A percentile compares a stretch with the other conserved stretches of the same genome.
Conservation (phyloP, 37 sponge, comb jelly and placozoan genomes). For the Aplysina aerophoba region DNA sequence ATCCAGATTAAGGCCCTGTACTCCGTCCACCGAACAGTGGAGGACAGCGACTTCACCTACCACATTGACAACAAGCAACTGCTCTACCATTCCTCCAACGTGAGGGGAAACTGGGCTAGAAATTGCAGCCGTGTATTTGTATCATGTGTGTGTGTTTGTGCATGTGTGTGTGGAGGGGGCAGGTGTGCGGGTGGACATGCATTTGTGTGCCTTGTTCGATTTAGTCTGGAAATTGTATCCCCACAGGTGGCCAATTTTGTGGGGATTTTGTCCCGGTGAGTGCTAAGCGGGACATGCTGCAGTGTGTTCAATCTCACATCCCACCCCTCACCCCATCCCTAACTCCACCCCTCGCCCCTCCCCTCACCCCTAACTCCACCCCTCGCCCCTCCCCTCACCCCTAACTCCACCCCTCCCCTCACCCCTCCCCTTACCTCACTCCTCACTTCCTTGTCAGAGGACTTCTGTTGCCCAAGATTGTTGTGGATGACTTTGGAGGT, state of each 20-base stretch:
- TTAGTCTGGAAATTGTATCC: not conserved
- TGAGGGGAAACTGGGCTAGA: not conserved
- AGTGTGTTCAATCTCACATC: too few relatives aligned
- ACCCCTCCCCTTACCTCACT: not conserved
- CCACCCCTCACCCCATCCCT: too few relatives aligned
- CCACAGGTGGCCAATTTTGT: conserved; percentile 73
- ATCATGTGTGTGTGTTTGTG: too few relatives aligned
- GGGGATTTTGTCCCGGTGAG: conserved; percentile 88
- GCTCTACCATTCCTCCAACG: conserved; percentile 85
- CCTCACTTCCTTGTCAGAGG: conserved; percentile 57
- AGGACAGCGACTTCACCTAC: conserved; percentile 77
- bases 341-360: too few relatives aligned
- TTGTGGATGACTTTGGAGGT: conserved; percentile 93
- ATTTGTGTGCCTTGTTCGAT: too few relatives aligned
- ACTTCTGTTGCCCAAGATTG: conserved; percentile 91
- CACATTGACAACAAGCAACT: conserved; percentile 78
- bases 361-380: too few relatives aligned
- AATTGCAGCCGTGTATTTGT: too few relatives aligned
- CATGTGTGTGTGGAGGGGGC: too few relatives aligned
- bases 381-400: not conserved
- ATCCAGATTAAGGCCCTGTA: conserved; percentile 54
- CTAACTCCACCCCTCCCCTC: not conserved
- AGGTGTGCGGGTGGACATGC: too few relatives aligned
- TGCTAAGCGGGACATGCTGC: not conserved
- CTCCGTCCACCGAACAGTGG: conserved; percentile 68